Percentiles rank a stretch among this genome's conserved stretches.
Evolutionary conservation across 2,888 invertebrate genomes (phyloP).

Genomic region (Agapostemon virescens): DNA sequence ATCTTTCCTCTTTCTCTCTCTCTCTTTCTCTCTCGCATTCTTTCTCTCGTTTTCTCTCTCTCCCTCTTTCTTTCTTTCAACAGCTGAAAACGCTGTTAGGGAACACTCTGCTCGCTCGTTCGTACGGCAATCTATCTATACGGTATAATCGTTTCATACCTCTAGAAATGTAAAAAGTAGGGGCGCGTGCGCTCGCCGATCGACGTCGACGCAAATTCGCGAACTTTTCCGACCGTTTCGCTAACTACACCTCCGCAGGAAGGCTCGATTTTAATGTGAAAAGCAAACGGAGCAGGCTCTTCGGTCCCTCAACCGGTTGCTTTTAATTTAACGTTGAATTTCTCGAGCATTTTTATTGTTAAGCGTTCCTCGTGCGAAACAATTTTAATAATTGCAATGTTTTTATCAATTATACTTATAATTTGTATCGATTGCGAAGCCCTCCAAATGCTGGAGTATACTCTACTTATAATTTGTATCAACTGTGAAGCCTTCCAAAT

Average conservation of each 20-base stretch:
- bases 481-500: too few species aligned
- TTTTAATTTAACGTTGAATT: too few species aligned
- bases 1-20: conserved; percentile 43
- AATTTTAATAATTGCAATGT: too few species aligned
- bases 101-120: conserved; percentile 56
- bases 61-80: neutral
- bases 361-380: too few species aligned
- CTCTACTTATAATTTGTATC: too few species aligned
- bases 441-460: too few species aligned
- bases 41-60: neutral
- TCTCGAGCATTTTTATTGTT: too few species aligned
- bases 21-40: neutral
- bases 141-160: conserved; percentile 45
- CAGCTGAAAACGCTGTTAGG: conserved; percentile 40
- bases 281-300: neutral
- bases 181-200: conserved; percentile 43
- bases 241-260: neutral
- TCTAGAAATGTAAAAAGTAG: conserved; percentile 64
- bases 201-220: conserved; percentile 33
- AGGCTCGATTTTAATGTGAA: neutral
- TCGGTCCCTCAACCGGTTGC: neutral
- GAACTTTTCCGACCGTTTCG: neutral
- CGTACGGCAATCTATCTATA: conserved; percentile 61
- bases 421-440: too few species aligned
- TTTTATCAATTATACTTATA: too few species aligned